Evolutionary conservation across 1,140 invertebrate genomes (phyloP).

Genomic region (Hestina assimilis): DNA sequence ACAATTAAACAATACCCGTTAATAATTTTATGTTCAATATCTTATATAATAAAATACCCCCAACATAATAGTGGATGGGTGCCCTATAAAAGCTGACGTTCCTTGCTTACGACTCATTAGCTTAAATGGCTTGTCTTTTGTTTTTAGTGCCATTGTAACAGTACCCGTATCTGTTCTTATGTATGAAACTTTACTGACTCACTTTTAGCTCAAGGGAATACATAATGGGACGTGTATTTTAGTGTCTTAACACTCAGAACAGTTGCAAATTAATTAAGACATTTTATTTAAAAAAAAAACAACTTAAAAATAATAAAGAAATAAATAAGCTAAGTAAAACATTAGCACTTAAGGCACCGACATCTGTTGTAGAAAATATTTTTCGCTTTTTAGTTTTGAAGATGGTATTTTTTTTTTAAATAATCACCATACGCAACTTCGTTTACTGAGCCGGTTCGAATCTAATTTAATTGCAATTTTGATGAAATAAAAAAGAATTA

Average conservation of each 20-base stretch:
- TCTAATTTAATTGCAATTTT: too few species aligned
- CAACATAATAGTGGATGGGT: neutral
- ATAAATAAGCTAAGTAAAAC: too few species aligned
- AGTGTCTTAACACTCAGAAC: too few species aligned
- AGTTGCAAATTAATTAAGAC: neutral
- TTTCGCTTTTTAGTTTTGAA: too few species aligned
- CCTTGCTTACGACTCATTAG: constrained; percentile 28
- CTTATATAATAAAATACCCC: neutral
- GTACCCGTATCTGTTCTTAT: constrained; percentile 6
- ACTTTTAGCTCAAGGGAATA: constrained; percentile 12
- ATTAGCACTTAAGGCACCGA: too few species aligned
- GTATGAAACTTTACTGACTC: constrained; percentile 10
- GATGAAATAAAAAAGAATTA: too few species aligned
- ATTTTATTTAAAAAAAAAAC: neutral
- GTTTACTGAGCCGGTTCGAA: too few species aligned
- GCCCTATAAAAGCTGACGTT: neutral
- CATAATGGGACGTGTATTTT: neutral
- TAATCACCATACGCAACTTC: too few species aligned
- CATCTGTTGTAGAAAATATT: too few species aligned
- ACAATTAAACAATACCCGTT: too few species aligned
- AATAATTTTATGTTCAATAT: too few species aligned
- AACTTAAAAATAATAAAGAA: neutral
- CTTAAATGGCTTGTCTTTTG: constrained; percentile 28
- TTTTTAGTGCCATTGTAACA: constrained; percentile 11
- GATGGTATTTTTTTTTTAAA: too few species aligned